phyloP scores from a whole-genome alignment of 2,888 invertebrate species.

The Acanthopleura granulata region DNA sequence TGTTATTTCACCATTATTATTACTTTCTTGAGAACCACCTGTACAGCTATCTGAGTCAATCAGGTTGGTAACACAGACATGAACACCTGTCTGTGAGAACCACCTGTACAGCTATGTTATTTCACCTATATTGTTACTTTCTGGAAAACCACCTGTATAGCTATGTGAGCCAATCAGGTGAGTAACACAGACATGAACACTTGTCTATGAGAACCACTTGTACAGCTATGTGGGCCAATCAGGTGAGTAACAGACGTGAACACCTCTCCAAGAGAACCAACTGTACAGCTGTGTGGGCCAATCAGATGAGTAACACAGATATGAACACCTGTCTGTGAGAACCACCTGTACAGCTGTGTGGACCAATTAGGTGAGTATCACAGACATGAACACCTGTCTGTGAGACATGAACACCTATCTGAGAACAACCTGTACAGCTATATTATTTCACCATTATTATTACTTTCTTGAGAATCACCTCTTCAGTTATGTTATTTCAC shows the following conservation, averaged over 20 bases:
- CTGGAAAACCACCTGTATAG: background rate
- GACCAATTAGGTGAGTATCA: slow-evolving; percentile 7
- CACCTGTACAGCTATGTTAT: slow-evolving; percentile 10
- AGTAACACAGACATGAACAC: too few relatives aligned
- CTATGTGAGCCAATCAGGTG: slow-evolving; percentile 8
- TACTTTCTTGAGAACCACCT: too few relatives aligned
- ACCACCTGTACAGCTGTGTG: slow-evolving; percentile 18
- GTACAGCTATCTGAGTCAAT: too few relatives aligned
- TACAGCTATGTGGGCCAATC: too few relatives aligned
- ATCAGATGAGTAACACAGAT: background rate
- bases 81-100: slow-evolving; percentile 4
- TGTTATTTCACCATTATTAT: too few relatives aligned
- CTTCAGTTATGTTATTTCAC: too few relatives aligned
- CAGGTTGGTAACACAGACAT: too few relatives aligned
- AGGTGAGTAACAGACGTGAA: too few relatives aligned
- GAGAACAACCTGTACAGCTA: background rate
- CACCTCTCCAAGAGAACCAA: too few relatives aligned
- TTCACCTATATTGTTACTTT: background rate
- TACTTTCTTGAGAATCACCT: too few relatives aligned
- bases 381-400: background rate
- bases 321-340: background rate
- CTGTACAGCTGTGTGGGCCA: background rate
- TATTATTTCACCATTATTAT: too few relatives aligned
- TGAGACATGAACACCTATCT: background rate
- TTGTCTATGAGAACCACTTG: too few relatives aligned